These are phyloP conservation scores for Anthonomus grandis DNA, from an alignment of 1,140 invertebrate genomes.

Conservation along the genomic window DNA sequence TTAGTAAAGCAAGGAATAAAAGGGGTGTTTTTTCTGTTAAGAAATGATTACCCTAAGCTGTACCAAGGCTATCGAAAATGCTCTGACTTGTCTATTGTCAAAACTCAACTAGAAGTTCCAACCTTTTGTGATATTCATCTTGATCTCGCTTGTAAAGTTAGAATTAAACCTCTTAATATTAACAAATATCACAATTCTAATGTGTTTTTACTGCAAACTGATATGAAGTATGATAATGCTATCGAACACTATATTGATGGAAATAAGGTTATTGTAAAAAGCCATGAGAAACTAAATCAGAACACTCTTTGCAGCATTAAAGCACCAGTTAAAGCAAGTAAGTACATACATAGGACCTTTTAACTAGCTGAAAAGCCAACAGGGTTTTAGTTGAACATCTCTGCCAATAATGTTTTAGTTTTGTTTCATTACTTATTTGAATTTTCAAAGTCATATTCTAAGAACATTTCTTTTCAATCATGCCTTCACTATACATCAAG, in stretches of 20 bases:
- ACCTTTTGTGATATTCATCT: constrained; percentile 31
- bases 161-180: constrained; percentile 29
- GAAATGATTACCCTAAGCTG: no score
- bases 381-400: no score
- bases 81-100: constrained; percentile 23
- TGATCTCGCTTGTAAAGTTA: constrained; percentile 29
- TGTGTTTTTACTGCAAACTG: constrained; percentile 22
- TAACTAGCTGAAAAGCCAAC: no score
- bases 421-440: no score
- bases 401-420: no score
- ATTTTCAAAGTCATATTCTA: no score
- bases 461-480: no score
- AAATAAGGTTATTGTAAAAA: constrained; percentile 21
- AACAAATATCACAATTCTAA: constrained; percentile 29
- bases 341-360: constrained; percentile 2
- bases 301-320: constrained; percentile 27
- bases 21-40: no score
- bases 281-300: constrained; percentile 2
- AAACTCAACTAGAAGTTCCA: constrained; percentile 27
- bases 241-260: constrained; percentile 26
- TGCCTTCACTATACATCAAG: no score
- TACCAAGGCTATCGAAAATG: constrained; percentile 11
- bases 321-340: constrained; percentile 40
- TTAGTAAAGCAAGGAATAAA: no score
- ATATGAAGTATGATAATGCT: constrained; percentile 21